These are phyloP conservation scores for Diarsia dahlii DNA, from an alignment of 2,888 invertebrate species.

Conservation along the genomic window DNA sequence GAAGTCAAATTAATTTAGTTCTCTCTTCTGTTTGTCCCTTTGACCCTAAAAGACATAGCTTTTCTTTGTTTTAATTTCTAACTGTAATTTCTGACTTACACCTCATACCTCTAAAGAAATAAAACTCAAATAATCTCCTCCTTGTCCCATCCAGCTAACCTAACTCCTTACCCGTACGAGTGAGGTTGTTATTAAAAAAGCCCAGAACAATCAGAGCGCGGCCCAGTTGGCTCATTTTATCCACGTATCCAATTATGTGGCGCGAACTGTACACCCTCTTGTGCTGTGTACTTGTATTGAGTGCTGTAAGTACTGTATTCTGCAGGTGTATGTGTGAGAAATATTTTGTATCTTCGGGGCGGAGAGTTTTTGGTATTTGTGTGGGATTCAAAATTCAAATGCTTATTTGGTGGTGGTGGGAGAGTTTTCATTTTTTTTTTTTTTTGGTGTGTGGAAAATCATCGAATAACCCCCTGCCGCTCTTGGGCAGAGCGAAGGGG, in stretches of 20 bases:
- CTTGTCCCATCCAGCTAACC: slow-evolving; percentile 40
- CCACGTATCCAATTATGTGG: slow-evolving; percentile 83
- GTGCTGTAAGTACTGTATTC: slow-evolving; percentile 28
- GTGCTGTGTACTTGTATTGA: slow-evolving; percentile 49
- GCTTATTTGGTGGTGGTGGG: too few relatives aligned
- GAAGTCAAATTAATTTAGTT: neutral
- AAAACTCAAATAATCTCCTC: neutral
- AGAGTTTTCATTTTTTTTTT: too few relatives aligned
- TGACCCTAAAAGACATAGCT: neutral
- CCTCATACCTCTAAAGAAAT: neutral
- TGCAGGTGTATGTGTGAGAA: slow-evolving; percentile 32
- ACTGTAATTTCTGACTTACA: too few relatives aligned
- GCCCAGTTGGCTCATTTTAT: slow-evolving; percentile 81
- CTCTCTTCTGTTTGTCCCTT: neutral
- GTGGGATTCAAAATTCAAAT: too few relatives aligned
- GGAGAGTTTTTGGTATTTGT: neutral
- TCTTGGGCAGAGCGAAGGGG: too few relatives aligned
- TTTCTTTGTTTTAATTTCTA: neutral
- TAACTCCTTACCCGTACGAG: slow-evolving; percentile 56
- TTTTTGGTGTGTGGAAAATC: too few relatives aligned
- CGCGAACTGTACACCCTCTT: slow-evolving; percentile 60
- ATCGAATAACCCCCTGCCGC: too few relatives aligned
- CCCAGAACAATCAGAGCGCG: slow-evolving; percentile 83
- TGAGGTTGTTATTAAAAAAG: slow-evolving; percentile 84
- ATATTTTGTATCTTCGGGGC: neutral